Evolutionary conservation across 2,888 invertebrate genomes (phyloP), one percentile per base, ranked within the genome.

Genomic region (Xanthia togata): DNA sequence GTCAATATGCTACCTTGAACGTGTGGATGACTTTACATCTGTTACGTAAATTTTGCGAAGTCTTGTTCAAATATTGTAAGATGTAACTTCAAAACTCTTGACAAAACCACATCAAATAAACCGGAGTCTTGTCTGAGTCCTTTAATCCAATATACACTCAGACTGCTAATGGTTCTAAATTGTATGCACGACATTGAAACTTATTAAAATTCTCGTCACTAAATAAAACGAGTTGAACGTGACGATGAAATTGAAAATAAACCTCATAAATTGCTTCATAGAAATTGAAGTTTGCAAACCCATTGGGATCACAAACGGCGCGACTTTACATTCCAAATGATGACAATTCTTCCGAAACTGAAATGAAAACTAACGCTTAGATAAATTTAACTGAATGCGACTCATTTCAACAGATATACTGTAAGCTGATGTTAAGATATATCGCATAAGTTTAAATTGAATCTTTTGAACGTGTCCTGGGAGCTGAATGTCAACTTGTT

Each of bases 391-490:
- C 67, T 67, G 23, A 53, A 55, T n/a, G 11, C 5, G 9, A n/a
- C 55, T 67, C 17, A 17, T 55, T 57, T 59, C 17, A 59, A 57
- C 17, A 35, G 23, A 35, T 31, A 12, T n/a, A 57, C 2, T 44
- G 14, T 26, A 62, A 20, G n/a, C 9, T 53, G 3, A 62, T 62
- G 60, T 41, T 11, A 44, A 53, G 20, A 31, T 76, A 65, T 79
- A 79, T 74, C 50, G 50, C 2, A 38, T 41, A 65, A 60, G 68
- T 73, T 83, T 69, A 83, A 60, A 83, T 73, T 68, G 64, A 79
- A 83, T 79, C 8, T 69, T 41, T 64, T 0, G 44, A 35, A 68
- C 79, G 68, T 79, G 72, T 14, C 64, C n/a, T 69, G 50, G 12
- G 26, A 57, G 50, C n/a, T 50, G 23, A 31, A 59, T 50, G 17